Evolutionary conservation across 2,113 vertebrate species (phyloP).

Genomic region (Andinoacara biseriatus): DNA sequence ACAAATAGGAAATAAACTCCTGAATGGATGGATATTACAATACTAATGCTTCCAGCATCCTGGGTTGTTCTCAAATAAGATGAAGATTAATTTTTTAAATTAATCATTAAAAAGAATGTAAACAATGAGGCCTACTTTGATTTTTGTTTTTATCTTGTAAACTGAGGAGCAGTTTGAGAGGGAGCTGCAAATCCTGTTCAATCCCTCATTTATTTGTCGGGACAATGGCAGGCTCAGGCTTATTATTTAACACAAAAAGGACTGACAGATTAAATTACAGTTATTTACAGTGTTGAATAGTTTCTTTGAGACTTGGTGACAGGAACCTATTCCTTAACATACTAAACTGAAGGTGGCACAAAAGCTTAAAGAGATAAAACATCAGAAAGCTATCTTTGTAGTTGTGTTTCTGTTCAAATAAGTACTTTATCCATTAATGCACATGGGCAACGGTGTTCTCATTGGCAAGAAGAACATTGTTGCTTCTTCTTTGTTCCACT

Average conservation of each 20-base stretch:
- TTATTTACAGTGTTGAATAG: neutral
- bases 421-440: neutral
- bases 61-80: neutral
- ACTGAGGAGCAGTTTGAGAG: neutral
- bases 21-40: neutral
- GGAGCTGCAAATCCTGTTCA: neutral
- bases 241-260: slow-evolving; percentile 3
- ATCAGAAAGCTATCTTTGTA: neutral
- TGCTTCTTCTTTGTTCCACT: neutral
- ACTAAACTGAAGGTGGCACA: neutral
- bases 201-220: neutral
- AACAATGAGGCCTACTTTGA: neutral
- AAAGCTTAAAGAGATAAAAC: neutral
- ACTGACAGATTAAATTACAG: slow-evolving; percentile 16
- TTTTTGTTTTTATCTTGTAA: neutral
- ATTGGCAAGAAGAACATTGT: neutral
- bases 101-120: neutral
- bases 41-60: neutral
- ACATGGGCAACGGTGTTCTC: neutral
- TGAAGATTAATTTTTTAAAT: neutral
- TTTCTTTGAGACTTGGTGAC: neutral
- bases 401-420: neutral
- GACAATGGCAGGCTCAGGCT: neutral
- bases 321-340: slow-evolving; percentile 1
- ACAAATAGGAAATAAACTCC: no score